Base-by-base conservation (phyloP, 1,140 invertebrate species). In the Xylocopa sonorina region DNA sequence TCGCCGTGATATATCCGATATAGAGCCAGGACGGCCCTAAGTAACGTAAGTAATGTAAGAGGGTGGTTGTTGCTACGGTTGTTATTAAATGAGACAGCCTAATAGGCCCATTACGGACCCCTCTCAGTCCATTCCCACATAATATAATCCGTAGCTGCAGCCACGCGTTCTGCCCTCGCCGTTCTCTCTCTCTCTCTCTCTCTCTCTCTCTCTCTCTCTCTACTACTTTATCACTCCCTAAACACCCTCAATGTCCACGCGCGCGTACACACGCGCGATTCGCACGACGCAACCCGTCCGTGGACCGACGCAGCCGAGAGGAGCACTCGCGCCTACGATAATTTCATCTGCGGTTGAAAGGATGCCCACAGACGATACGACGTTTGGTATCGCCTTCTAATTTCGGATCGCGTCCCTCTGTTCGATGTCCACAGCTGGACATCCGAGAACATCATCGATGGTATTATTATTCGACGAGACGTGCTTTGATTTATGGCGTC, bases 11-110 rank as follows among this genome's bases (percentile, higher is more conserved):
- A 84, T 88, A 90, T 88, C 85, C 77, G 89, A 89, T 86, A 80
- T 18, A 78, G 77, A 79, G 81, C 66, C 78, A 77, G 79, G 71
- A n/a, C 57, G 53, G 58, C 81, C 74, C 51, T 86, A 76, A 92
- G 89, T 91, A 92, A 92, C 88, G 88, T 86, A 90, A 92, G 90
- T 90, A 91, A 91, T 84, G 88, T 87, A 91, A 90, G 91, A 92
- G 91, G 90, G 91, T 91, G 90, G 89, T 90, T 89, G 90, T 90
- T 90, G 88, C 89, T 90, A 88, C 88, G 90, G 90, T 90, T 91
- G 91, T 93, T 92, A 93, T 93, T 93, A 93, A 93, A 92, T 92
- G 91, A 92, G 92, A 93, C 92, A 92, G 92, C 92, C 91, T 93
- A 93, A 93, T 93, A 93, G 92, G 90, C 89, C 92, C 91, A 93